These are phyloP conservation scores for Neomicropteryx cornuta DNA, from an alignment of 1,140 invertebrate genomes.

Conservation along the genomic window DNA sequence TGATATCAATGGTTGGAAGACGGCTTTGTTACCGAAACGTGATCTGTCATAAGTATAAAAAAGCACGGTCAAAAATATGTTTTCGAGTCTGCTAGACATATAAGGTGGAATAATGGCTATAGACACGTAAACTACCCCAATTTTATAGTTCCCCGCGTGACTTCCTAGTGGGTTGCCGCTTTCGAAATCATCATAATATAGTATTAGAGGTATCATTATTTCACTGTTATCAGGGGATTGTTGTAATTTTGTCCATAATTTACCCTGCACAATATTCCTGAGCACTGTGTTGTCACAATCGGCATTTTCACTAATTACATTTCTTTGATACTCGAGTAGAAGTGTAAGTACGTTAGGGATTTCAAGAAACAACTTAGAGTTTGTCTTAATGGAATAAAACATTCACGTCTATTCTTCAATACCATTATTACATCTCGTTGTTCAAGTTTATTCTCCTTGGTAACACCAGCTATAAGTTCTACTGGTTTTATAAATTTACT, in stretches of 20 bases:
- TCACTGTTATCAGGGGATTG: slow-evolving; percentile 9
- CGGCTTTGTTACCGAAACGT: slow-evolving; percentile 13
- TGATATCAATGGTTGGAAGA: too few species aligned
- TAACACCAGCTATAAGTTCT: neutral
- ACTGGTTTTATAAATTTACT: neutral
- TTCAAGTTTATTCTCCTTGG: neutral
- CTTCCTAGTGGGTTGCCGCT: slow-evolving; percentile 21
- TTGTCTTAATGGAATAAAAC: slow-evolving; percentile 1
- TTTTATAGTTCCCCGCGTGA: slow-evolving; percentile 18
- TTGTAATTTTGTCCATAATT: slow-evolving; percentile 17
- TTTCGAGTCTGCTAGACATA: slow-evolving; percentile 16
- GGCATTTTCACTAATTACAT: slow-evolving; percentile 6
- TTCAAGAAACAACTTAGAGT: slow-evolving; percentile 15
- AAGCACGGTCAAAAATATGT: slow-evolving; percentile 20
- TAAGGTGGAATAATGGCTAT: slow-evolving; percentile 19
- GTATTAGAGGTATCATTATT: slow-evolving; percentile 19
- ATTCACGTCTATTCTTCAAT: slow-evolving; percentile 2
- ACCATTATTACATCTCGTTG: neutral
- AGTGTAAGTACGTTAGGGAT: slow-evolving; percentile 9
- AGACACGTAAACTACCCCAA: slow-evolving; percentile 19
- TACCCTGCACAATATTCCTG: slow-evolving; percentile 20
- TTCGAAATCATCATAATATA: slow-evolving; percentile 11
- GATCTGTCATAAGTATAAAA: slow-evolving; percentile 20
- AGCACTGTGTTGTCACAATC: too few species aligned
- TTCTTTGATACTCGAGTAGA: slow-evolving; percentile 10